Evolutionary conservation across 2,797 vertebrate genomes (phyloP).

Genomic region (Thalassophryne amazonica): DNA sequence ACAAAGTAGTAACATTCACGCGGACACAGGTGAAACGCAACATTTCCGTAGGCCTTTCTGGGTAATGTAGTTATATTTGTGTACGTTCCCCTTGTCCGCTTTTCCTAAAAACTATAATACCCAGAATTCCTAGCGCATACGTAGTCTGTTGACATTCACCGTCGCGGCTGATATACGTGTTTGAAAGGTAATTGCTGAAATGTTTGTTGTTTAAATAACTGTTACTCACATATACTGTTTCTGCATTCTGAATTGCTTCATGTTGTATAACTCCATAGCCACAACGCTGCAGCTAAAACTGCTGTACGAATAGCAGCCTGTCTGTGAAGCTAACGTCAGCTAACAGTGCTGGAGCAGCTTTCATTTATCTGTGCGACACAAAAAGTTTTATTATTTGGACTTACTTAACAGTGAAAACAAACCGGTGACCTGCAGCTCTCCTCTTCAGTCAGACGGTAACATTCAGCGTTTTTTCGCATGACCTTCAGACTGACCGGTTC

Average conservation of each 20-base stretch:
- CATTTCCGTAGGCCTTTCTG: constrained; percentile 2
- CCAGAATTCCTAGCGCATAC: constrained; percentile 23
- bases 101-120: constrained; percentile 42
- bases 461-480: too few relatives aligned
- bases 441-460: too few relatives aligned
- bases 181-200: neutral
- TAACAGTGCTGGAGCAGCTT: neutral
- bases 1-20: too few relatives aligned
- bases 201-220: neutral
- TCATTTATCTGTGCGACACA: neutral
- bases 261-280: neutral
- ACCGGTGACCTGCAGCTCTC: too few relatives aligned
- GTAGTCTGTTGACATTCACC: constrained; percentile 31
- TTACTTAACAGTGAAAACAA: too few relatives aligned
- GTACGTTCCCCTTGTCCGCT: fast-evolving
- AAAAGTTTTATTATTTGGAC: too few relatives aligned
- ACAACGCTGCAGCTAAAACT: neutral
- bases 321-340: constrained; percentile 17
- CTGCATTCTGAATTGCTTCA: fast-evolving
- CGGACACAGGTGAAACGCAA: too few relatives aligned
- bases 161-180: constrained; percentile 1
- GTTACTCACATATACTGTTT: fast-evolving
- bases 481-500: too few relatives aligned
- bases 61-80: constrained; percentile 58
- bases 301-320: neutral